A percentile compares a stretch with the other conserved stretches of the same genome.
These are phyloP conservation scores for Stegostoma tigrinum DNA, from an alignment of 2,113 vertebrate genomes.

Conservation along the genomic window DNA sequence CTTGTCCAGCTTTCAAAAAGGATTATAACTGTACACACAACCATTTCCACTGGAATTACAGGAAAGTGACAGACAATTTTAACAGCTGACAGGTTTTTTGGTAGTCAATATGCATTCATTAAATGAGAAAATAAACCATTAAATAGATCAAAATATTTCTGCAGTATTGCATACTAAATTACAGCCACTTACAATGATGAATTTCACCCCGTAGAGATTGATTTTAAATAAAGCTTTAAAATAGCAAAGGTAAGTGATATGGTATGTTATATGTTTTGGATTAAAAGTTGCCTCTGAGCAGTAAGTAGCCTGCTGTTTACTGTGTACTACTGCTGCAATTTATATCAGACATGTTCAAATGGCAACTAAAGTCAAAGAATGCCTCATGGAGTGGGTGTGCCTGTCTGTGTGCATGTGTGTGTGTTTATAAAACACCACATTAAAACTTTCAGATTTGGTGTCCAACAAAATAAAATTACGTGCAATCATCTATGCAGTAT, in stretches of 20 bases:
- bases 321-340: background rate
- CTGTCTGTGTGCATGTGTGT: background rate
- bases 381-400: background rate
- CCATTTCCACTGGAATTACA: background rate
- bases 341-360: background rate
- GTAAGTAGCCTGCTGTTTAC: background rate
- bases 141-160: background rate
- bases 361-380: background rate
- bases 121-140: constrained; percentile 11
- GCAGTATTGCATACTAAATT: background rate
- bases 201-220: background rate
- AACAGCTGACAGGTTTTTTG: background rate
- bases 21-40: background rate
- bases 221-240: background rate
- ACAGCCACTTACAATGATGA: background rate
- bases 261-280: background rate
- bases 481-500: no score
- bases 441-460: background rate
- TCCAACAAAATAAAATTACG: background rate
- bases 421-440: background rate
- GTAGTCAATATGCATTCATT: background rate
- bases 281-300: background rate
- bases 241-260: background rate
- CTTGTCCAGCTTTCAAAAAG: background rate
- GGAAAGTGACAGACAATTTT: background rate